Evolutionary conservation across 2,888 invertebrate species (phyloP).

Genomic region (Acleris literana): DNA sequence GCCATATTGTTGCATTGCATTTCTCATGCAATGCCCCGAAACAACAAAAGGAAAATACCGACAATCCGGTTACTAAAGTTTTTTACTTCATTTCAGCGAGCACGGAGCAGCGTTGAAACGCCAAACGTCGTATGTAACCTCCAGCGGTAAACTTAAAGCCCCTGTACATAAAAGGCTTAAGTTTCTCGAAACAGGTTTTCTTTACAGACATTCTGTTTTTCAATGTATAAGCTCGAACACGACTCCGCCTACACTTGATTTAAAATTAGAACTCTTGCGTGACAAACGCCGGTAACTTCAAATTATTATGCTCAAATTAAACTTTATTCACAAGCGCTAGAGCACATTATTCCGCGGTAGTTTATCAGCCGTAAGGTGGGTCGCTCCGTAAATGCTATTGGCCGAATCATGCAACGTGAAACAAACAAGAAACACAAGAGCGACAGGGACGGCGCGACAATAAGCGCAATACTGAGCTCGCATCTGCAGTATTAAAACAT

Average conservation of each 20-base stretch:
- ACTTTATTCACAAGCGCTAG: conserved; percentile 78
- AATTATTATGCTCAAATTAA: conserved; percentile 79
- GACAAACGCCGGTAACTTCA: conserved; percentile 81
- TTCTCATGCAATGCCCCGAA: conserved; percentile 82
- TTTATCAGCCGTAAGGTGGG: conserved; percentile 80
- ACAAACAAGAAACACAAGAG: conserved; percentile 79
- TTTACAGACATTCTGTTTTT: conserved; percentile 82
- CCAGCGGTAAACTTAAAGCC: conserved; percentile 70
- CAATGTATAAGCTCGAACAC: conserved; percentile 78
- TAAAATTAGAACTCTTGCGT: conserved; percentile 83
- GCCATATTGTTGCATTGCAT: conserved; percentile 81
- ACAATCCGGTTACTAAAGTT: conserved; percentile 81
- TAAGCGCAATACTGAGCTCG: conserved; percentile 42
- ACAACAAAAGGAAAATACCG: conserved; percentile 79
- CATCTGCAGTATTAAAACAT: conserved; percentile 34
- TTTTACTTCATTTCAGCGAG: conserved; percentile 79
- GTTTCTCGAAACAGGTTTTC: conserved; percentile 80
- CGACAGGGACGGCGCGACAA: conserved; percentile 69
- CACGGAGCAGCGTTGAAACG: conserved; percentile 48
- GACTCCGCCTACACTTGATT: conserved; percentile 83
- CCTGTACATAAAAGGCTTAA: conserved; percentile 80
- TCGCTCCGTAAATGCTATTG: conserved; percentile 81
- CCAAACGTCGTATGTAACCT: conserved; percentile 72
- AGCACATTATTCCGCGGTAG: conserved; percentile 76
- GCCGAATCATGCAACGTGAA: conserved; percentile 79